Evolutionary conservation across 2,797 vertebrate genomes (phyloP), one percentile per base, ranked within the genome.

Genomic region (Tragelaphus eurycerus): DNA sequence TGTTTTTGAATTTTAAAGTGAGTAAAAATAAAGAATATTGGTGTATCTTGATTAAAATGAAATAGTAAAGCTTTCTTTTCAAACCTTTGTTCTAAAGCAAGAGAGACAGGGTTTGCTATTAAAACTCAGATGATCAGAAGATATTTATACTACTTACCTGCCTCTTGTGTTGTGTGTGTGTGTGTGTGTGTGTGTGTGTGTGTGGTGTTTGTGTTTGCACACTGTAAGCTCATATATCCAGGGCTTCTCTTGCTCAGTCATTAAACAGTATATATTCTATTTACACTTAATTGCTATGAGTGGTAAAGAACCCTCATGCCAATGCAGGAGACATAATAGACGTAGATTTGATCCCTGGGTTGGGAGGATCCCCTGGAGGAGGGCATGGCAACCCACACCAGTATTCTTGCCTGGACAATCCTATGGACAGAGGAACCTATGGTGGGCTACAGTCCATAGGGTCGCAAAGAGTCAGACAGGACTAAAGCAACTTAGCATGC

Each of bases 1-100:
- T 64, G 1, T 15, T 91, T 97, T 94, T 92, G 48, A 43, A 55
- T 83, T 95, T 86, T 81, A 94, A n/a, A 88, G 12, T 78, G 84
- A 50, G 3, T 86, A 52, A 62, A 64, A 93, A 17, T 85, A 71
- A 93, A n/a, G 19, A 85, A 78, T 59, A 60, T 29, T 46, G 17
- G 21, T 92, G 29, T 84, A 76, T 23, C 85, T 95, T 54, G 54
- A 59, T 25, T 86, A 60, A 91, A 62, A 96, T 27, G 11, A 86
- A 76, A 84, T 62, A 82, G 78, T 92, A 86, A 64, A 64, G 48
- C 23, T 38, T 90, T 83, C 29, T 86, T 86, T 96, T 89, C 31
- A 93, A 95, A 55, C n/a, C 2, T 55, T 88, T 95, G n/a, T 29
- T 95, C 57, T 64, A 43, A 34, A 27, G 34, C 76, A 17, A 90